Conservation (phyloP, 2,888 invertebrate species). For the Melangyna quadrimaculata region DNA sequence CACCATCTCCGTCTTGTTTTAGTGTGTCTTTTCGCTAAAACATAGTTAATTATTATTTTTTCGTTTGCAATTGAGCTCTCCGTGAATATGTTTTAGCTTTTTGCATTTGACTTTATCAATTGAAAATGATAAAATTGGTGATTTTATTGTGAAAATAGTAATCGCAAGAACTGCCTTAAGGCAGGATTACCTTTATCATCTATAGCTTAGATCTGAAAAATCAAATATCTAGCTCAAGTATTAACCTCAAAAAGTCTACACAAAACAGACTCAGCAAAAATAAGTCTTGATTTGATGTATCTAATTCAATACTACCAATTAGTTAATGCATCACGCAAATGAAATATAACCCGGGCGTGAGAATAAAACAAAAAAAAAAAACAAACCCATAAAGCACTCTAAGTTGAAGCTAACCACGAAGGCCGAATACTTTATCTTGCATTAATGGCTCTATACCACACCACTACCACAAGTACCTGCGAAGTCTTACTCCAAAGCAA, state of each 20-base stretch:
- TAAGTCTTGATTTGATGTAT: background rate
- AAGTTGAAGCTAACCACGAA: constrained; percentile 1
- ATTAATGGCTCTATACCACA: background rate
- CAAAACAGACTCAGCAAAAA: background rate
- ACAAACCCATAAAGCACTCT: constrained; percentile 20
- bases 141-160: too few species aligned
- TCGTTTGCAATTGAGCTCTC: too few species aligned
- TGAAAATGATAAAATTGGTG: too few species aligned
- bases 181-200: too few species aligned
- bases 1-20: too few species aligned
- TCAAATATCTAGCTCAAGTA: background rate
- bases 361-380: constrained; percentile 6
- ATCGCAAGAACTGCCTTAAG: too few species aligned
- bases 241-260: background rate
- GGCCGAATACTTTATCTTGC: constrained; percentile 12
- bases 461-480: background rate
- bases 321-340: constrained; percentile 5
- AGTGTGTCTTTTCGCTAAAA: too few species aligned
- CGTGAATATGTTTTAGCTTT: too few species aligned
- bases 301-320: background rate
- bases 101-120: too few species aligned
- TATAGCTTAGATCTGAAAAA: background rate
- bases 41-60: too few species aligned
- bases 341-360: constrained; percentile 23
- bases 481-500: background rate